These are phyloP conservation scores for Paratrypauchen microcephalus DNA, from an alignment of 2,797 vertebrate species.

Conservation along the genomic window DNA sequence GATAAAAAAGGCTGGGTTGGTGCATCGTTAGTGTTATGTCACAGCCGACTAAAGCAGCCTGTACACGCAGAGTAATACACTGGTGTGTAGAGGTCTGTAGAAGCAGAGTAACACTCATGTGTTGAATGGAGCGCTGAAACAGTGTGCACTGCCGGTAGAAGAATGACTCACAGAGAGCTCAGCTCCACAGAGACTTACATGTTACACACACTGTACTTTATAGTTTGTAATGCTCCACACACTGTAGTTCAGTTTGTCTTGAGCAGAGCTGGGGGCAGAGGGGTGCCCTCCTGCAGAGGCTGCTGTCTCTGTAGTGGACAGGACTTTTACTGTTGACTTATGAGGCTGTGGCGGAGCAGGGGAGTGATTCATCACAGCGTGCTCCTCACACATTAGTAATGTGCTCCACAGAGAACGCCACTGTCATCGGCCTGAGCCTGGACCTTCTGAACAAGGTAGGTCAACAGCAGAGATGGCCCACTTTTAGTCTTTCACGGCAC, in stretches of 20 bases:
- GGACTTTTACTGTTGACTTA: conserved; percentile 82
- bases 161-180: conserved; percentile 70
- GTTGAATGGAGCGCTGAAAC: neutral
- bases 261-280: conserved; percentile 77
- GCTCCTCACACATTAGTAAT: conserved; percentile 83
- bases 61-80: neutral
- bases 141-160: conserved; percentile 38
- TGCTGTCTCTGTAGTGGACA: conserved; percentile 62
- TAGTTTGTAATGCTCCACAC: conserved; percentile 39
- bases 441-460: conserved; percentile 79
- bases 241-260: conserved; percentile 73
- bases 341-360: conserved; percentile 80
- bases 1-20: no score
- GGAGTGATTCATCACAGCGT: conserved; percentile 82
- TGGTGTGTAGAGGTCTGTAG: no score
- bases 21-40: no score
- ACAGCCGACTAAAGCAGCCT: neutral
- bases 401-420: conserved; percentile 80
- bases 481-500: conserved; percentile 84
- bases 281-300: conserved; percentile 53
- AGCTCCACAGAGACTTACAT: conserved; percentile 70
- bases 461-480: conserved; percentile 79
- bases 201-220: conserved; percentile 39
- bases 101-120: neutral
- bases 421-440: conserved; percentile 82